A percentile compares a stretch with the other conserved stretches of the same genome.
These are phyloP conservation scores for Drosophila ambigua DNA, from an alignment of 1,140 invertebrate genomes.

Conservation along the genomic window DNA sequence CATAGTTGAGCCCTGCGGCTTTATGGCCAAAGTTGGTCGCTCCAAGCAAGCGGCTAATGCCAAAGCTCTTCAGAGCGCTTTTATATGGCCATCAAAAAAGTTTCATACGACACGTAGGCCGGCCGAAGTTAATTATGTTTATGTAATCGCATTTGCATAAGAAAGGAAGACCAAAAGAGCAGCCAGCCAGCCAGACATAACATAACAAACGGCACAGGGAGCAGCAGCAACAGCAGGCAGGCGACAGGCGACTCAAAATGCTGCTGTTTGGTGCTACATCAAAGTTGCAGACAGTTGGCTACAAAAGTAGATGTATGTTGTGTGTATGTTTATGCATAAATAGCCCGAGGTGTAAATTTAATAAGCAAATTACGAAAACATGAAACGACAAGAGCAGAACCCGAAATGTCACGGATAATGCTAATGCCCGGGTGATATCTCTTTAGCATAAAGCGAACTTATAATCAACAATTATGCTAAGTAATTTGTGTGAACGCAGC, in stretches of 20 bases:
- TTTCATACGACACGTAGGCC: slow-evolving; percentile 59
- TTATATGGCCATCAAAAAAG: slow-evolving; percentile 67
- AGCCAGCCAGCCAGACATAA: slow-evolving; percentile 9
- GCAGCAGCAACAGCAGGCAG: slow-evolving; percentile 3
- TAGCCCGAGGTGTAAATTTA: slow-evolving; percentile 74
- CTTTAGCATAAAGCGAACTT: slow-evolving; percentile 52
- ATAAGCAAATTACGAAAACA: slow-evolving; percentile 74
- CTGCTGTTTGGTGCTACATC: slow-evolving; percentile 34
- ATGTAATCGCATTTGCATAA: slow-evolving; percentile 71
- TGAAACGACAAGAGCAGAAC: slow-evolving; percentile 41
- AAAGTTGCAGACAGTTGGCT: slow-evolving; percentile 26
- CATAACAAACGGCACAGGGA: neutral
- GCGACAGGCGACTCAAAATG: no score
- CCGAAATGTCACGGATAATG: slow-evolving; percentile 38
- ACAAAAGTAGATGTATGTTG: slow-evolving; percentile 15
- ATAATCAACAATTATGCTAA: slow-evolving; percentile 42
- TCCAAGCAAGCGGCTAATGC: slow-evolving; percentile 21
- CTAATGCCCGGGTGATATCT: slow-evolving; percentile 25
- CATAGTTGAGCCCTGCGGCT: slow-evolving; percentile 7
- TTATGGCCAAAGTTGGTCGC: slow-evolving; percentile 34
- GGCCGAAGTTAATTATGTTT: slow-evolving; percentile 72
- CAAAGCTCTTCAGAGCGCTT: slow-evolving; percentile 50
- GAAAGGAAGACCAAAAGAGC: slow-evolving; percentile 55
- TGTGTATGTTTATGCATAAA: slow-evolving; percentile 42
- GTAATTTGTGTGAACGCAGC: slow-evolving; percentile 11